phyloP scores from a whole-genome alignment of 2,113 vertebrate genomes.

The Ptilonorhynchus violaceus region DNA sequence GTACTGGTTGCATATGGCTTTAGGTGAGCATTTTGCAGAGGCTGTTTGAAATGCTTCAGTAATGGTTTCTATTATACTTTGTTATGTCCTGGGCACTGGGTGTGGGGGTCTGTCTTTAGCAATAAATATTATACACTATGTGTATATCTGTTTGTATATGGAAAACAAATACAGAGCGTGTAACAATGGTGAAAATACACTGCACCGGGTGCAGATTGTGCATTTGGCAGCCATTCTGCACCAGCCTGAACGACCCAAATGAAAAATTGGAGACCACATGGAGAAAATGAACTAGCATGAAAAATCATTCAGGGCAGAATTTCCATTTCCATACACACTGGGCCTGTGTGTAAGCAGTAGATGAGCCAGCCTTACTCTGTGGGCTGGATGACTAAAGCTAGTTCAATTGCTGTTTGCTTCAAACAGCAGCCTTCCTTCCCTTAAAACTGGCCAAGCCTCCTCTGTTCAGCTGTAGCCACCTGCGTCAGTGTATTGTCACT shows the following conservation, averaged over 20 bases:
- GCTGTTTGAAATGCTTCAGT: neutral
- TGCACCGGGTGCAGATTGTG: neutral
- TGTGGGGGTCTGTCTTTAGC: constrained; percentile 11
- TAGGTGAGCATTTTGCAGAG: neutral
- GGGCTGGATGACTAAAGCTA: neutral
- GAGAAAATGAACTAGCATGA: neutral
- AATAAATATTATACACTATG: constrained; percentile 63
- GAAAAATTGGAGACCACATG: neutral
- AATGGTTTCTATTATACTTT: neutral
- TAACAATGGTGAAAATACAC: constrained; percentile 43
- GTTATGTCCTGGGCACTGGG: neutral
- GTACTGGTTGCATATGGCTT: neutral
- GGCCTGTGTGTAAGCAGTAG: neutral
- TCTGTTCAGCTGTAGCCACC: neutral
- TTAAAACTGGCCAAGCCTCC: neutral
- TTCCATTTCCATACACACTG: neutral
- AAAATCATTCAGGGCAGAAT: neutral
- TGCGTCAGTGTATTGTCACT: constrained; percentile 30
- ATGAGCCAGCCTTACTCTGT: neutral
- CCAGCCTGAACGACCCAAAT: neutral
- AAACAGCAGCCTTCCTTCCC: neutral
- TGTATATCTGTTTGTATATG: constrained; percentile 54
- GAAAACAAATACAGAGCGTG: neutral
- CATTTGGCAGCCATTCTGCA: neutral
- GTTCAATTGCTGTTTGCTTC: neutral